Base-by-base conservation (phyloP, 2,888 invertebrate species). In the Mythimna loreyi region DNA sequence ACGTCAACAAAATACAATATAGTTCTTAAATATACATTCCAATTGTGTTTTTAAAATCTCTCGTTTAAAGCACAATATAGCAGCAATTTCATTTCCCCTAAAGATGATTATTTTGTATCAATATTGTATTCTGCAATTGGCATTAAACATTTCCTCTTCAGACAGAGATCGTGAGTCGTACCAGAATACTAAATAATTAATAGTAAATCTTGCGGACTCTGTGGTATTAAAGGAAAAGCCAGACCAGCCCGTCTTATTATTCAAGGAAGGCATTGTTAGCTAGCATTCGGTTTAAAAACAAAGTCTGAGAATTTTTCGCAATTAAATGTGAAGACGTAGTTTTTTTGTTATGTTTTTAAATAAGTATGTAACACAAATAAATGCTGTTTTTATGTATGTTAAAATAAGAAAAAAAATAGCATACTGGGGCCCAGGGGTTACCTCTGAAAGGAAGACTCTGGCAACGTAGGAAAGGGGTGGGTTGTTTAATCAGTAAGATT, bases 151-250 rank as follows among this genome's bases (percentile, higher is more conserved):
- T 71, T 59, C 55, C 23, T 47, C 71, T 33, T 19, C 13, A 33
- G 40, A 52, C 53, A 47, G 23, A 65, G 59, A 28, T 72, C 28
- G 50, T 43, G 21, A 69, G 43, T 60, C 43, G 47, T 62, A 61
- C 63, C 52, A 56, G 75, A 72, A 68, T 61, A 67, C 69, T 82
- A 76, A 67, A 82, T 84, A 82, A 84, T 82, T 73, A 73, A 79
- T 76, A 65, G 57, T 5, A 67, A 82, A 76, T 79, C 76, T 82
- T 69, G 65, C 60, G 67, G 68, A 82, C 65, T 63, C 25, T 25
- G 52, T 23, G 68, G 57, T 66, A 66, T 67, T 83, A 80, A 67
- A 40, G 36, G 28, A 43, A 33, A 53, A 75, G 63, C 59, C 63
- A 73, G 73, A 66, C 79, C 64, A 56, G 50, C 33, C 62, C n/a